These are phyloP conservation scores for Onychorhynchus coronatus DNA, from an alignment of 2,113 vertebrate genomes.

Conservation along the genomic window DNA sequence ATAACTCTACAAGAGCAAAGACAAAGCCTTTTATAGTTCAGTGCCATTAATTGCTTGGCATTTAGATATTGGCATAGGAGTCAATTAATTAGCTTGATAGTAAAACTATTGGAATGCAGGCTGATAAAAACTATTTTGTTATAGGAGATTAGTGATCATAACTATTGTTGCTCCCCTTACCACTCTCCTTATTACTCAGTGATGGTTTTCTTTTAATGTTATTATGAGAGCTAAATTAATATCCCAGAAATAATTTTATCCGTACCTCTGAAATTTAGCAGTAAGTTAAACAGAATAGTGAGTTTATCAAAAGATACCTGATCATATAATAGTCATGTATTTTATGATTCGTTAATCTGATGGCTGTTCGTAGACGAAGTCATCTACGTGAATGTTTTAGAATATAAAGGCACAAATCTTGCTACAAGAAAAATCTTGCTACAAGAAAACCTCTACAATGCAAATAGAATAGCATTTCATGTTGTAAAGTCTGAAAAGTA, in stretches of 20 bases:
- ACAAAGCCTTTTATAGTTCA: constrained; percentile 79
- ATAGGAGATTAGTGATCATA: constrained; percentile 20
- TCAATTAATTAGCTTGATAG: constrained; percentile 85
- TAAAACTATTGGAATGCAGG: constrained; percentile 73
- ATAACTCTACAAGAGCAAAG: constrained; percentile 67
- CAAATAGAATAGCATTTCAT: neutral
- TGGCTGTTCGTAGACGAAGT: neutral
- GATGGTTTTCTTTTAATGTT: neutral
- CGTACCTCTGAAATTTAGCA: neutral
- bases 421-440: neutral
- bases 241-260: neutral
- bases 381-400: neutral
- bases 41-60: constrained; percentile 86
- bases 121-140: constrained; percentile 58
- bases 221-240: constrained; percentile 1
- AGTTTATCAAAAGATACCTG: neutral
- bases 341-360: neutral
- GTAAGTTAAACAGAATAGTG: neutral
- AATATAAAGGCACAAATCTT: neutral
- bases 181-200: neutral
- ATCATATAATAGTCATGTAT: neutral
- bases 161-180: neutral
- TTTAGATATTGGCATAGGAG: constrained; percentile 84
- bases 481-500: neutral
- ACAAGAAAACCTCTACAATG: neutral